Evolutionary conservation across 2,888 invertebrate genomes (phyloP).

Genomic region (Reticulitermes lucifugus): DNA sequence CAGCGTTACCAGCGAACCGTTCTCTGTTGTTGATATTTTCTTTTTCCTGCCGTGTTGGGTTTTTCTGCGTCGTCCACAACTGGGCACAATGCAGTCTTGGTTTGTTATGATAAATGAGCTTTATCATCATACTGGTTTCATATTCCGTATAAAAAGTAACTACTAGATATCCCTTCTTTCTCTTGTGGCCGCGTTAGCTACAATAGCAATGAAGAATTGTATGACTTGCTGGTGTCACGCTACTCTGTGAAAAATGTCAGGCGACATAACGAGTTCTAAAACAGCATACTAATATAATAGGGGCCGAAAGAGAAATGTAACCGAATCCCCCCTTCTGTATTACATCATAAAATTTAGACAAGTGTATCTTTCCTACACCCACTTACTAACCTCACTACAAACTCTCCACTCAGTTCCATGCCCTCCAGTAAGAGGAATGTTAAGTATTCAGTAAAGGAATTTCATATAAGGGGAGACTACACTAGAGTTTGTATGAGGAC

Average conservation of each 20-base stretch:
- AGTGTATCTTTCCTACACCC: background rate
- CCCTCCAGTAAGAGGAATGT: background rate
- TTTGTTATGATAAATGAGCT: background rate
- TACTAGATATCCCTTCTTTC: background rate
- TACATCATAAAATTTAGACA: background rate
- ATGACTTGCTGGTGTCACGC: background rate
- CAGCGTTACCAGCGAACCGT: too few relatives aligned
- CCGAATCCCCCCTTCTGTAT: background rate
- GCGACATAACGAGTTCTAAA: background rate
- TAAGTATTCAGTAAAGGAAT: background rate
- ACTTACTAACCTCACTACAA: too few relatives aligned
- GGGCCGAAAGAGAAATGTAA: background rate
- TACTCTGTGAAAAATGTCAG: background rate
- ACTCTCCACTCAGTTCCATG: background rate
- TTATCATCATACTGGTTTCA: background rate
- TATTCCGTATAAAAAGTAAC: background rate
- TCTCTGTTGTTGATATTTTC: too few relatives aligned
- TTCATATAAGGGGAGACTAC: background rate
- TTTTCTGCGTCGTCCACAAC: background rate
- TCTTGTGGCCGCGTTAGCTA: background rate
- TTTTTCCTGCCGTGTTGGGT: background rate
- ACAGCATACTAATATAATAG: background rate
- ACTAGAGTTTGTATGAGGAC: background rate
- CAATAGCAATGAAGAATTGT: conserved; percentile 4
- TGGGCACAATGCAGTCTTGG: background rate